phyloP scores from a whole-genome alignment of 92 coral and sea anemone species.

The Desmophyllum pertusum region DNA sequence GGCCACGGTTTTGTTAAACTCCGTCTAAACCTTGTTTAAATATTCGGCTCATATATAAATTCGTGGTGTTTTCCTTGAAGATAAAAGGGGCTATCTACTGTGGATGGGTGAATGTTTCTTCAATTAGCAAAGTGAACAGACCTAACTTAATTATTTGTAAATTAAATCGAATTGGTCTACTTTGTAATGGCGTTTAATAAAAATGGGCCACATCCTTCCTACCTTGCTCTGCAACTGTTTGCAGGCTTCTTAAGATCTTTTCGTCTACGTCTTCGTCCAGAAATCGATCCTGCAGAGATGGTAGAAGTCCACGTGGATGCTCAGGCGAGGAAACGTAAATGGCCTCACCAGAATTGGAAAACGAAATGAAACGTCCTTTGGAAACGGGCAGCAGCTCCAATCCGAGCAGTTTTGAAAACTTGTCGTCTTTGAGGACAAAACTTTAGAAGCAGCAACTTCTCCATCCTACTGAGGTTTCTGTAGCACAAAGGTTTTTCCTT shows the following conservation, averaged over 20 bases:
- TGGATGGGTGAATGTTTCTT: not conserved
- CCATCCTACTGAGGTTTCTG: conserved; percentile 16
- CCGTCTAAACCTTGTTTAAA: no score
- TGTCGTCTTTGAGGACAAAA: conserved; percentile 65
- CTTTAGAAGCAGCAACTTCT: conserved; percentile 64
- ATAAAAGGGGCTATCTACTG: not conserved
- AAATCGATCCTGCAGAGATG: conserved; percentile 64
- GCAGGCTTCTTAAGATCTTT: conserved; percentile 28
- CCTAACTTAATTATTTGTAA: no score
- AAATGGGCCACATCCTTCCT: not conserved
- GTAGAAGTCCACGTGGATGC: conserved; percentile 75
- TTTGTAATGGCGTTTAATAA: no score
- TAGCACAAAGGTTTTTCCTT: conserved; percentile 41
- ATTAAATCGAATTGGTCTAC: no score
- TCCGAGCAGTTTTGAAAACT: conserved; percentile 54
- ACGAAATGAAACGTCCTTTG: conserved; percentile 54
- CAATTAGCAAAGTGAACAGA: not conserved
- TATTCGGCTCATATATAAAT: no score
- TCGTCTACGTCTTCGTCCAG: conserved; percentile 57
- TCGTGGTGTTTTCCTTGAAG: no score
- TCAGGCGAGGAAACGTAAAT: conserved; percentile 66
- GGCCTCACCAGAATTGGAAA: conserved; percentile 23
- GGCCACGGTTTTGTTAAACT: no score
- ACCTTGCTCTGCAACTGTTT: conserved; percentile 57
- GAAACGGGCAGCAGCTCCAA: conserved; percentile 77